phyloP scores from a whole-genome alignment of 2,113 vertebrate genomes.

The Hydropotes inermis region DNA sequence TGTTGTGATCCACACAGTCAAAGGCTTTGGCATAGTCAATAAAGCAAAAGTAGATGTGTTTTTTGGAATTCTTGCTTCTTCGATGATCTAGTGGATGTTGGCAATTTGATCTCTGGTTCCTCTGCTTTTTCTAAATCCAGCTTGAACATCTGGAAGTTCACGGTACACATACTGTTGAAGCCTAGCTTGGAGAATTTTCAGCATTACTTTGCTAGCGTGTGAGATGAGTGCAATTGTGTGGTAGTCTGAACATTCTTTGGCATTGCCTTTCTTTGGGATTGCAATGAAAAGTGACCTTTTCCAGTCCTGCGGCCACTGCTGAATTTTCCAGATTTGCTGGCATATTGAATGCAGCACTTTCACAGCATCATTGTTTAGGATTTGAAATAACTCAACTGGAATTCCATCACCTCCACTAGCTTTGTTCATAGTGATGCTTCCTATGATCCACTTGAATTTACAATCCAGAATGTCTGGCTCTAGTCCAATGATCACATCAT shows the following conservation, averaged over 20 bases:
- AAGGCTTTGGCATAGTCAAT: neutral
- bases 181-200: neutral
- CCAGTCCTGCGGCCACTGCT: neutral
- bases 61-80: neutral
- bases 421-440: neutral
- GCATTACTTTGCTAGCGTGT: neutral
- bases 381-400: neutral
- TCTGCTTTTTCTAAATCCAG: neutral
- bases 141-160: neutral
- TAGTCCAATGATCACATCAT: neutral
- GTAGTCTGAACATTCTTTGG: neutral
- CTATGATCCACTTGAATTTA: neutral
- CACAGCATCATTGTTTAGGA: neutral
- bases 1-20: neutral
- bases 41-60: neutral
- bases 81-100: neutral
- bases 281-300: neutral
- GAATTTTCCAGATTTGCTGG: neutral
- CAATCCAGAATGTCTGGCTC: neutral
- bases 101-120: neutral
- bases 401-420: neutral
- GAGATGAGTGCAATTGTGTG: neutral
- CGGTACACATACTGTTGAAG: fast-evolving
- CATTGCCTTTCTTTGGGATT: neutral
- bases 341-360: neutral